Conservation (phyloP, 2,113 vertebrate genomes). For the Seriola quinqueradiata region DNA sequence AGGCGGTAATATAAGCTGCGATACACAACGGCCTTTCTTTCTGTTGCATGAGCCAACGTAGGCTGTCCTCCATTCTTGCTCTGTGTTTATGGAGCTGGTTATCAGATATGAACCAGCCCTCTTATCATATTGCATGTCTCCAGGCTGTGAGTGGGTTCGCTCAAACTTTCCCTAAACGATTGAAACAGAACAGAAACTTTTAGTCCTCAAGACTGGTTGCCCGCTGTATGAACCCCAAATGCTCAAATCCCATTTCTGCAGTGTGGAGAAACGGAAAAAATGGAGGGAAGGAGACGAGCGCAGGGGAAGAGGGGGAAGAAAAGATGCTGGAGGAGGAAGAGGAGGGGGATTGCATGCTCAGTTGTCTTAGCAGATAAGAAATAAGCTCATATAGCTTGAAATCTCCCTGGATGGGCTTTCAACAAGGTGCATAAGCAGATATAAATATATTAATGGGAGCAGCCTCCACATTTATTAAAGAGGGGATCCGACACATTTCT, state of each 20-base stretch:
- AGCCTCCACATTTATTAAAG: slow-evolving; percentile 70
- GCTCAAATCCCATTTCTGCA: slow-evolving; percentile 75
- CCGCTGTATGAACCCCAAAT: slow-evolving; percentile 79
- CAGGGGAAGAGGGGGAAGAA: slow-evolving; percentile 38
- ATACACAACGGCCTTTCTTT: slow-evolving; percentile 39
- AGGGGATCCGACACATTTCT: slow-evolving; percentile 59
- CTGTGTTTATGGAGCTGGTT: slow-evolving; percentile 65
- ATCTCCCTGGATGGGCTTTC: slow-evolving; percentile 78
- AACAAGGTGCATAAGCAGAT: slow-evolving; percentile 72
- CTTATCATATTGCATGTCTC: slow-evolving; percentile 69
- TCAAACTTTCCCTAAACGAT: slow-evolving; percentile 70
- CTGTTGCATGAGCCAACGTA: slow-evolving; percentile 64
- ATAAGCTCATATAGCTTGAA: slow-evolving; percentile 83
- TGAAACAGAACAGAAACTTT: slow-evolving; percentile 73
- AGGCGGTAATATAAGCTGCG: slow-evolving; percentile 26
- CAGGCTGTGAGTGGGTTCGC: slow-evolving; percentile 64
- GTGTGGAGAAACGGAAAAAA: slow-evolving; percentile 56
- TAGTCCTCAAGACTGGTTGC: slow-evolving; percentile 68
- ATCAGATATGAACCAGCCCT: slow-evolving; percentile 72
- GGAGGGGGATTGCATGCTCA: slow-evolving; percentile 51
- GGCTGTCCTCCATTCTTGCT: slow-evolving; percentile 58
- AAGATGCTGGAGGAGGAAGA: slow-evolving; percentile 9
- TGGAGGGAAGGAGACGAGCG: slow-evolving; percentile 32
- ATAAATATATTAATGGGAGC: slow-evolving; percentile 77
- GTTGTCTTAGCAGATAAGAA: slow-evolving; percentile 78